These are phyloP conservation scores for Drosophila teissieri DNA, from an alignment of 1,140 invertebrate genomes.

Conservation along the genomic window DNA sequence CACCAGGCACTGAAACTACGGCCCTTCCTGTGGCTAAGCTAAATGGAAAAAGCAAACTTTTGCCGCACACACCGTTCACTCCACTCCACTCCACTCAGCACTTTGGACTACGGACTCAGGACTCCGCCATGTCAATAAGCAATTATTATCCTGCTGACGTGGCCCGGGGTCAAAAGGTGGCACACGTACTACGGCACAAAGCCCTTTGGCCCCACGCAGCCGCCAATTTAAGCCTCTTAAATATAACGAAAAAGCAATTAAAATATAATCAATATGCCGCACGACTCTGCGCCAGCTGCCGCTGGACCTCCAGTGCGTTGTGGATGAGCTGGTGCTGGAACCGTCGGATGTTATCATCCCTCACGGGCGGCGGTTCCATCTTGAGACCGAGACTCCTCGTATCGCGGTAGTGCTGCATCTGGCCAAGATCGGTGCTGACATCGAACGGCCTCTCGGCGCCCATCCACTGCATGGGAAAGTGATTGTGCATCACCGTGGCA, in stretches of 20 bases:
- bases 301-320: conserved; percentile 15
- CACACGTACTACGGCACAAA: conserved; percentile 19
- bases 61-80: background rate
- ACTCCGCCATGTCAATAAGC: conserved; percentile 19
- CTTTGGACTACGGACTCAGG: no score
- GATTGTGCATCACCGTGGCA: conserved; percentile 94
- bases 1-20: background rate
- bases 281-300: conserved; percentile 25
- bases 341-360: conserved; percentile 57
- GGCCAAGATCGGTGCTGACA: conserved; percentile 90
- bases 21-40: conserved; percentile 13
- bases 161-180: conserved; percentile 24
- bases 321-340: conserved; percentile 48
- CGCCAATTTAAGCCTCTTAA: conserved; percentile 49
- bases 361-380: conserved; percentile 16
- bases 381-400: conserved; percentile 85
- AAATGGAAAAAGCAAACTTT: conserved; percentile 21
- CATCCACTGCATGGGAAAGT: conserved; percentile 93
- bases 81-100: no score
- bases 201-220: conserved; percentile 17
- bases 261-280: conserved; percentile 55
- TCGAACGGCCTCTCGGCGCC: conserved; percentile 92
- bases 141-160: conserved; percentile 54
- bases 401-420: conserved; percentile 94
- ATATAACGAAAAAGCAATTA: conserved; percentile 53